These are phyloP conservation scores for Gerris buenoi DNA, from an alignment of 1,140 invertebrate species.

Conservation along the genomic window DNA sequence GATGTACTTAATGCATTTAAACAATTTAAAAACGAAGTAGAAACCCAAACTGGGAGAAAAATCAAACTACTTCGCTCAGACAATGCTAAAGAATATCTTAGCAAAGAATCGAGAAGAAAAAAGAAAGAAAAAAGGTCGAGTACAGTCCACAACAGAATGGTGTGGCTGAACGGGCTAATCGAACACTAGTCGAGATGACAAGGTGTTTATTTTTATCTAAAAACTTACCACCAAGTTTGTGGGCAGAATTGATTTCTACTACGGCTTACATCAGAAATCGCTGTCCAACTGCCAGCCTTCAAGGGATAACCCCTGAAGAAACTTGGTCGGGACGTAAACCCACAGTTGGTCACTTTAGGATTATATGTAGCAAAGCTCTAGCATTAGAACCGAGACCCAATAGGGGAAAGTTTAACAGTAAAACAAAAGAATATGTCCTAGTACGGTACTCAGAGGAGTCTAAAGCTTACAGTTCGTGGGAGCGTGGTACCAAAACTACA, in stretches of 20 bases:
- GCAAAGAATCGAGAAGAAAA: slow-evolving; percentile 7
- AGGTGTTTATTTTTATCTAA: slow-evolving; percentile 20
- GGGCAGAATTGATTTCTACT: slow-evolving; percentile 21
- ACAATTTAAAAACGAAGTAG: slow-evolving; percentile 8
- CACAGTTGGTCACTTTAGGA: slow-evolving; percentile 12
- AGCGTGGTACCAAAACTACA: not conserved
- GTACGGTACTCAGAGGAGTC: slow-evolving; percentile 18
- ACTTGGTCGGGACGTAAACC: slow-evolving; percentile 27
- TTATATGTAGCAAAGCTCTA: slow-evolving; percentile 19
- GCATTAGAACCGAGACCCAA: slow-evolving; percentile 18
- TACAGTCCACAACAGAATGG: slow-evolving; percentile 32
- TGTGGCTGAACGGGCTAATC: slow-evolving; percentile 25
- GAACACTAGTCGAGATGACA: slow-evolving; percentile 25
- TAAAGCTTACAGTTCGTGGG: slow-evolving; percentile 4
- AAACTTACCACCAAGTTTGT: slow-evolving; percentile 16
- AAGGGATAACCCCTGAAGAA: slow-evolving; percentile 26
- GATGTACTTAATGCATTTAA: slow-evolving; percentile 8
- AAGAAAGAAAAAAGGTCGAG: slow-evolving; percentile 20
- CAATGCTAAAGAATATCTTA: slow-evolving; percentile 1
- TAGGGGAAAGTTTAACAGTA: slow-evolving; percentile 20
- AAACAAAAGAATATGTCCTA: slow-evolving; percentile 22
- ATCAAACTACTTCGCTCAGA: not conserved
- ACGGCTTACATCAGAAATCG: slow-evolving; percentile 32
- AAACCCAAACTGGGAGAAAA: slow-evolving; percentile 1
- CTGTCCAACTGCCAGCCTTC: slow-evolving; percentile 6